Conservation (phyloP, 2,888 invertebrate genomes). For the Eristalis pertinax region DNA sequence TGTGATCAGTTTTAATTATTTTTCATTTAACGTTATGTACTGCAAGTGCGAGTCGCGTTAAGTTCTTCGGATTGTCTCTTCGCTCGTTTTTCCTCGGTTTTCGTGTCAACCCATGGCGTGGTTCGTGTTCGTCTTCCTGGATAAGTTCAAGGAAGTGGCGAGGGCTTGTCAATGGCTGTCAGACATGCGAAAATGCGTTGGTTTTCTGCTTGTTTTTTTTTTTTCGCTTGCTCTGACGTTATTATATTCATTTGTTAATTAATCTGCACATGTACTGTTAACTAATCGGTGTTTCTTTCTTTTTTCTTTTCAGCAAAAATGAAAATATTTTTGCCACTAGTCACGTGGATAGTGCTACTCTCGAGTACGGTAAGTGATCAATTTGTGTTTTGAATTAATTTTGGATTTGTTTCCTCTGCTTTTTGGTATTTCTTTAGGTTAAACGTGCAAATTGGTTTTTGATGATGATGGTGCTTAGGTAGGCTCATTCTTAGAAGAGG, state of each 20-base stretch:
- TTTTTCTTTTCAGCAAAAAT: conserved; percentile 91
- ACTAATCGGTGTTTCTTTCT: conserved; percentile 73
- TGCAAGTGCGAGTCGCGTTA: conserved; percentile 38
- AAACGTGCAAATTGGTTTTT: conserved; percentile 19
- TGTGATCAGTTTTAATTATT: conserved; percentile 66
- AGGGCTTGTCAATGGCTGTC: conserved; percentile 35
- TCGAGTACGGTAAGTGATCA: conserved; percentile 89
- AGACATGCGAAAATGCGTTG: conserved; percentile 50
- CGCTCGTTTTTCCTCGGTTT: not conserved
- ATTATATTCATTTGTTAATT: conserved; percentile 17
- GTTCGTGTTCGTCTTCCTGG: conserved; percentile 48
- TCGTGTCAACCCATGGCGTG: conserved; percentile 10
- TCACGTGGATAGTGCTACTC: conserved; percentile 94
- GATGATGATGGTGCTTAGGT: not conserved
- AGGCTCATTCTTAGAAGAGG: too few relatives aligned
- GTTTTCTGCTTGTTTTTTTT: too few relatives aligned
- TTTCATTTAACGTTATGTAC: conserved; percentile 43
- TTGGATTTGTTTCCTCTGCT: not conserved
- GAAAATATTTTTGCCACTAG: conserved; percentile 95
- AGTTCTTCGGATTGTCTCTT: conserved; percentile 21
- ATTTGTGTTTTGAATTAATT: not conserved
- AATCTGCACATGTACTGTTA: conserved; percentile 27
- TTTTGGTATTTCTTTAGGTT: not conserved
- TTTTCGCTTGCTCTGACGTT: not conserved
- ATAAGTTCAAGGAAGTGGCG: conserved; percentile 57